These are phyloP conservation scores for Psilanteris sp. DNA, from an alignment of 1,140 invertebrate species.

Conservation along the genomic window DNA sequence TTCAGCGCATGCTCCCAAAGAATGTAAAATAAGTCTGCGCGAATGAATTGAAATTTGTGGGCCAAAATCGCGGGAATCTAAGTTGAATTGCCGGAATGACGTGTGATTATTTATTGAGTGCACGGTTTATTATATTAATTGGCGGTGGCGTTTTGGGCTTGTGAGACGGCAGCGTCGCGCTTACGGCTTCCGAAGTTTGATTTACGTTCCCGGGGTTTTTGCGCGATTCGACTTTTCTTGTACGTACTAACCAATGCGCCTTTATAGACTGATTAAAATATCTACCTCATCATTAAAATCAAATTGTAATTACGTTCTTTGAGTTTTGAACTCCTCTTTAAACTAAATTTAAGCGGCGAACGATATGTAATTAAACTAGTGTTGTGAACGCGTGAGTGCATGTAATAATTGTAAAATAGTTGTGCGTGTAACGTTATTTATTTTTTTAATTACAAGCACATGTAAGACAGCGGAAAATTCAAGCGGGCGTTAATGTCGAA, in stretches of 20 bases:
- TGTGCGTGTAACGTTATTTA: slow-evolving; percentile 59
- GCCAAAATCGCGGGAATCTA: slow-evolving; percentile 34
- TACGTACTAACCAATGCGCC: slow-evolving; percentile 54
- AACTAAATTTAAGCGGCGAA: slow-evolving; percentile 65
- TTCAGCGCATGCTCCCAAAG: slow-evolving; percentile 47
- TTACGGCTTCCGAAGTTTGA: no score
- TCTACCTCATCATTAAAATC: slow-evolving; percentile 76
- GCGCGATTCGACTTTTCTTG: slow-evolving; percentile 25
- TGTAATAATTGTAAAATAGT: slow-evolving; percentile 66
- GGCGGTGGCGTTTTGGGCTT: no score
- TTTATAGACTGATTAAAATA: slow-evolving; percentile 79
- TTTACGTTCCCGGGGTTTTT: slow-evolving; percentile 39
- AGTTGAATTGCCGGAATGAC: no score
- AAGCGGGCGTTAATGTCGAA: slow-evolving; percentile 1
- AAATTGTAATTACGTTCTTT: slow-evolving; percentile 75
- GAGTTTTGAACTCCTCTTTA: slow-evolving; percentile 62
- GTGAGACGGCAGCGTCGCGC: no score
- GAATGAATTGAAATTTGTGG: slow-evolving; percentile 38
- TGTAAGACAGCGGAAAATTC: slow-evolving; percentile 20
- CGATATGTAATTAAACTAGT: slow-evolving; percentile 62
- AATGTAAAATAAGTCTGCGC: slow-evolving; percentile 42
- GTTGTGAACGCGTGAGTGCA: slow-evolving; percentile 50
- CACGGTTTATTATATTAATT: no score
- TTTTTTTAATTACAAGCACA: slow-evolving; percentile 54
- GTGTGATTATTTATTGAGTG: no score